phyloP scores from a whole-genome alignment of 2,888 invertebrate genomes.

The Laspeyria flexula region DNA sequence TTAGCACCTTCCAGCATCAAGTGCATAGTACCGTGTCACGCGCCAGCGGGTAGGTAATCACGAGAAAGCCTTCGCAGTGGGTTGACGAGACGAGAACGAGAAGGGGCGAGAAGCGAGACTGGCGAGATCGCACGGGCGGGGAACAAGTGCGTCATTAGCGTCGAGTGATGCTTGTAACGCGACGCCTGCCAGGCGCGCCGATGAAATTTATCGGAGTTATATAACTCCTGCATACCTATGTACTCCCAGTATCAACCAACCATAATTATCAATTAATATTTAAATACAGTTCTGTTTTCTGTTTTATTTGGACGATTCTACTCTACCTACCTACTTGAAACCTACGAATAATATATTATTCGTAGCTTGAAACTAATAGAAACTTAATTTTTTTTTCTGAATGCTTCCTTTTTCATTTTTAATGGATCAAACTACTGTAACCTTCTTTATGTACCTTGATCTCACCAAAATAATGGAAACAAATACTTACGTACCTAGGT shows the following conservation, averaged over 20 bases:
- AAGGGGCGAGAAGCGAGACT: slow-evolving; percentile 45
- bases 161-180: slow-evolving; percentile 55
- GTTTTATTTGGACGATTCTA: too few relatives aligned
- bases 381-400: too few relatives aligned
- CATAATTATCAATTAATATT: slow-evolving; percentile 39
- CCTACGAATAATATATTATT: too few relatives aligned
- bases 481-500: too few relatives aligned
- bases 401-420: too few relatives aligned
- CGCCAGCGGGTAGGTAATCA: slow-evolving; percentile 39
- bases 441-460: too few relatives aligned
- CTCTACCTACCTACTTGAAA: too few relatives aligned
- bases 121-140: slow-evolving; percentile 37
- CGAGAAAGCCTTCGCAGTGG: slow-evolving; percentile 39
- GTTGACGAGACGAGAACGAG: slow-evolving; percentile 37
- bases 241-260: slow-evolving; percentile 24
- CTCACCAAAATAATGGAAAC: too few relatives aligned
- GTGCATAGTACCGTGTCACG: slow-evolving; percentile 13
- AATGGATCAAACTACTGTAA: too few relatives aligned
- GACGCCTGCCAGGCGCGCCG: slow-evolving; percentile 49
- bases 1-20: slow-evolving; percentile 26
- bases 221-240: slow-evolving; percentile 33
- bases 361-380: too few relatives aligned
- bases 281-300: too few relatives aligned
- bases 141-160: slow-evolving; percentile 63
- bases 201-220: slow-evolving; percentile 48